Percentiles rank a stretch among this genome's conserved stretches.
These are phyloP conservation scores for Rhinella marina DNA, from an alignment of 2,797 vertebrate genomes.

Conservation along the genomic window DNA sequence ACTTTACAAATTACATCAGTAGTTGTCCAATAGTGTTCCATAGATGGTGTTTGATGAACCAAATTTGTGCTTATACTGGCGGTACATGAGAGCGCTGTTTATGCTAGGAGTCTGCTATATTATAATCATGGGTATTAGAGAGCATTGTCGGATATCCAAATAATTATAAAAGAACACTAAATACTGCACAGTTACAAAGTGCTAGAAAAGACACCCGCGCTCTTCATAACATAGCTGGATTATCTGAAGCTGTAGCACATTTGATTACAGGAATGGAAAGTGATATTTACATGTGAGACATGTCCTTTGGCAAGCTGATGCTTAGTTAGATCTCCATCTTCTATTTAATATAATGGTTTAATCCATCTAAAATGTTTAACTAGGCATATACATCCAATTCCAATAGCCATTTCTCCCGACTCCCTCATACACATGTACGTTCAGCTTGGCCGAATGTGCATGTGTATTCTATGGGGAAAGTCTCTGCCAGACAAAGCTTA, in stretches of 20 bases:
- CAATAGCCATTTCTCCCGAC: too few species aligned
- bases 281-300: constrained; percentile 36
- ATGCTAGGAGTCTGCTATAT: constrained; percentile 57
- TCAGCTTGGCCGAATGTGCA: too few species aligned
- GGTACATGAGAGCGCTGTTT: constrained; percentile 55
- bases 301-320: not conserved
- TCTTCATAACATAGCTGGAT: constrained; percentile 51
- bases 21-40: constrained; percentile 58
- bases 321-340: constrained; percentile 21
- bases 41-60: constrained; percentile 61
- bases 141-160: constrained; percentile 57
- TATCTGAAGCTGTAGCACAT: constrained; percentile 33
- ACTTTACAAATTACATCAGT: constrained; percentile 61
- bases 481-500: too few species aligned
- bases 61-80: constrained; percentile 58
- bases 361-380: not conserved
- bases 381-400: too few species aligned
- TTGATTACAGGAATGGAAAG: constrained; percentile 28
- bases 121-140: constrained; percentile 59
- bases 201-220: constrained; percentile 15
- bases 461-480: too few species aligned
- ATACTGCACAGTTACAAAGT: constrained; percentile 35
- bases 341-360: constrained; percentile 1
- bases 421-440: too few species aligned
- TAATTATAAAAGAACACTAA: constrained; percentile 59